A percentile compares a stretch with the other conserved stretches of the same genome.
Evolutionary conservation across 1,140 invertebrate species (phyloP).

Genomic region (Drosophila mayri): DNA sequence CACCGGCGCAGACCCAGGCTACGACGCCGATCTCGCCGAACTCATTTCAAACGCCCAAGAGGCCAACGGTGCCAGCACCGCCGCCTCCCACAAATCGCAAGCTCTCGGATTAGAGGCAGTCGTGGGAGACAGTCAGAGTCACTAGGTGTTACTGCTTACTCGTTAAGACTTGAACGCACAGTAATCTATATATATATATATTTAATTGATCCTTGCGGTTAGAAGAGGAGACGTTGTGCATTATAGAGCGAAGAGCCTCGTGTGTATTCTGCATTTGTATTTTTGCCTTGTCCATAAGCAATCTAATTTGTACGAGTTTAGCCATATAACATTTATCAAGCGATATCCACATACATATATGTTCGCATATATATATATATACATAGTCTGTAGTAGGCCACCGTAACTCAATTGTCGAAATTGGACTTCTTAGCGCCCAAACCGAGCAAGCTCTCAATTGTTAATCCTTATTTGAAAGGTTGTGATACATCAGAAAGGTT

Average conservation of each 20-base stretch:
- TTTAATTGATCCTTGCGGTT: constrained; percentile 38
- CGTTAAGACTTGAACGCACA: constrained; percentile 78
- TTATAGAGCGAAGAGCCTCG: constrained; percentile 42
- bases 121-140: constrained; percentile 40
- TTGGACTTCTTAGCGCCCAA: constrained; percentile 48
- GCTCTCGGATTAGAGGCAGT: constrained; percentile 49
- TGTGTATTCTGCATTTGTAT: constrained; percentile 78
- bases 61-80: constrained; percentile 81
- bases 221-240: constrained; percentile 34
- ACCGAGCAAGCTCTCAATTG: constrained; percentile 54
- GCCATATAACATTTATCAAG: constrained; percentile 66
- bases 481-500: constrained; percentile 75
- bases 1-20: constrained; percentile 48
- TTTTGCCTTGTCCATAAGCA: constrained; percentile 74
- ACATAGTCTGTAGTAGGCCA: constrained; percentile 64
- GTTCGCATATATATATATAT: constrained; percentile 25
- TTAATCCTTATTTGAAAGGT: constrained; percentile 78
- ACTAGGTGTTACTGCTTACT: constrained; percentile 63
- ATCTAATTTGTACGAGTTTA: constrained; percentile 74
- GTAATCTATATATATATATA: constrained; percentile 67
- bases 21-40: constrained; percentile 79
- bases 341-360: constrained; percentile 56
- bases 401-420: constrained; percentile 71
- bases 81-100: constrained; percentile 79
- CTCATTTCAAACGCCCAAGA: constrained; percentile 80